These are phyloP conservation scores for Lophius piscatorius DNA, from an alignment of 2,113 vertebrate genomes.

Conservation along the genomic window DNA sequence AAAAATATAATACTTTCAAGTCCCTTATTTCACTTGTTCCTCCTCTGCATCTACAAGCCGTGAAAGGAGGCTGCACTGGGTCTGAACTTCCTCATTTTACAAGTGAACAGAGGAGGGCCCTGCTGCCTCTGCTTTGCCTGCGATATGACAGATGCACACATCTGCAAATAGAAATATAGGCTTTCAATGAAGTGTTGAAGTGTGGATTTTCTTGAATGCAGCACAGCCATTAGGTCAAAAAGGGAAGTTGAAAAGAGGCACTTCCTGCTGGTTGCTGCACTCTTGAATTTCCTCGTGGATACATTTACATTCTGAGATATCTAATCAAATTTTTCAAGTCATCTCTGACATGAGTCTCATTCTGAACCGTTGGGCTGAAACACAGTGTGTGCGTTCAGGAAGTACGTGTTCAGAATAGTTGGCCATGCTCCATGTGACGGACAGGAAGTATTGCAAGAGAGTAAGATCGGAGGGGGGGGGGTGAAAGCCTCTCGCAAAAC, in stretches of 20 bases:
- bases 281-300: not conserved
- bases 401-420: slow-evolving; percentile 35
- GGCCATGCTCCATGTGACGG: slow-evolving; percentile 61
- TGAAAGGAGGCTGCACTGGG: slow-evolving; percentile 77
- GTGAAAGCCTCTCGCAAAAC: slow-evolving; percentile 64
- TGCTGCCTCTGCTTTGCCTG: slow-evolving; percentile 29
- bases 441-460: slow-evolving; percentile 76
- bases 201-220: too few relatives aligned
- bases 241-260: slow-evolving; percentile 34
- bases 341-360: not conserved
- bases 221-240: too few relatives aligned
- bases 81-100: slow-evolving; percentile 83
- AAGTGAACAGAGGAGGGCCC: slow-evolving; percentile 62
- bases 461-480: slow-evolving; percentile 30
- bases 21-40: slow-evolving; percentile 59
- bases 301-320: not conserved
- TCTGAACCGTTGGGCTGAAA: too few relatives aligned
- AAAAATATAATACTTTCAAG: slow-evolving; percentile 1
- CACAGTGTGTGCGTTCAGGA: slow-evolving; percentile 47
- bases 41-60: slow-evolving; percentile 70
- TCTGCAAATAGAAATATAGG: slow-evolving; percentile 42
- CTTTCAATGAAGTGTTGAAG: slow-evolving; percentile 16
- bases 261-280: not conserved
- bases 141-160: slow-evolving; percentile 16
- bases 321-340: not conserved